Evolutionary conservation across 1,140 invertebrate species (phyloP).

Genomic region (Meloidogyne floridensis): DNA sequence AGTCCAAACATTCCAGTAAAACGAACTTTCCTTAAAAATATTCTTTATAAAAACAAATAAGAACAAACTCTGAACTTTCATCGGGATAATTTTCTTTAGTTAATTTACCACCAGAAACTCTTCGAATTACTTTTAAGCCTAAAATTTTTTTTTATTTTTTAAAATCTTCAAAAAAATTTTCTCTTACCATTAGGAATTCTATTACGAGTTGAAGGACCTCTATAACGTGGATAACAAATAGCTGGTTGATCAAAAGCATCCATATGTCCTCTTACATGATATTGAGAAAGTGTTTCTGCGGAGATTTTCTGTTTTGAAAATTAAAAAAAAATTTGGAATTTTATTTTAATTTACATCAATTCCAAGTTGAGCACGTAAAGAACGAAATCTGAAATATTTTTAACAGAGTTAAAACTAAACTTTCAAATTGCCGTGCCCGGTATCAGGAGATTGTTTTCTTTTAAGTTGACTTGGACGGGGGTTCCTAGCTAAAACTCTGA

Average conservation of each 20-base stretch:
- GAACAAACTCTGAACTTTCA: slow-evolving; percentile 6
- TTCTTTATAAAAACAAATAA: slow-evolving; percentile 6
- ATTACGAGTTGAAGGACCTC: slow-evolving; percentile 53
- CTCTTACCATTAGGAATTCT: slow-evolving; percentile 49
- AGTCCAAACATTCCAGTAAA: slow-evolving; percentile 63
- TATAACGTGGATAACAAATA: slow-evolving; percentile 59
- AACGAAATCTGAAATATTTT: slow-evolving; percentile 39
- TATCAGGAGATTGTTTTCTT: too few species aligned
- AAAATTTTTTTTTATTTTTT: neutral
- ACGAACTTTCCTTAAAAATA: slow-evolving; percentile 31
- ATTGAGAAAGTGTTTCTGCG: slow-evolving; percentile 55
- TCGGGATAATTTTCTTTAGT: slow-evolving; percentile 63
- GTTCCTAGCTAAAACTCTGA: too few species aligned
- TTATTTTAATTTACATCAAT: slow-evolving; percentile 51
- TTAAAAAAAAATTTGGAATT: neutral
- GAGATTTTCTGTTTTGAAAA: slow-evolving; percentile 53
- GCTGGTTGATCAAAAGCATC: slow-evolving; percentile 62
- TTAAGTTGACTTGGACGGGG: too few species aligned
- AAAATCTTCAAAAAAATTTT: neutral
- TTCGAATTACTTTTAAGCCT: slow-evolving; percentile 56
- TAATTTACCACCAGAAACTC: slow-evolving; percentile 60
- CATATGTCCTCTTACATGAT: slow-evolving; percentile 60
- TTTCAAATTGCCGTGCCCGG: too few species aligned
- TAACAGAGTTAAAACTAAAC: too few species aligned
- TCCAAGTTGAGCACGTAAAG: slow-evolving; percentile 50